A percentile compares a stretch with the other conserved stretches of the same genome.
phyloP scores from a whole-genome alignment of 2,113 vertebrate genomes.

The sheep (Ovis aries) region DNA sequence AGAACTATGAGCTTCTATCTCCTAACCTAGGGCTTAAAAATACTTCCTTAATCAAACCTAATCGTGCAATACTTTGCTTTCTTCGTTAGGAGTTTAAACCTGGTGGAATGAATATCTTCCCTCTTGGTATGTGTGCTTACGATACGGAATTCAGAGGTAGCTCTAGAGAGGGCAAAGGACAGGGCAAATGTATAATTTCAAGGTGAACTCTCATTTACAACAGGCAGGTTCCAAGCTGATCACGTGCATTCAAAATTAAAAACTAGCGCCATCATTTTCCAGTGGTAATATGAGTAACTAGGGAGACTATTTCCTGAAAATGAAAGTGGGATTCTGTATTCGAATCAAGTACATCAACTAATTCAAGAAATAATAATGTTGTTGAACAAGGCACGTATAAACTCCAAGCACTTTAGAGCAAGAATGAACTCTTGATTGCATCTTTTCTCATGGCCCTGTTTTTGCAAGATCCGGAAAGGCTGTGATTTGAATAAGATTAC shows the following conservation, averaged over 20 bases:
- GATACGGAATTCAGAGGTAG: background rate
- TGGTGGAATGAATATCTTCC: background rate
- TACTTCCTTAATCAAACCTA: background rate
- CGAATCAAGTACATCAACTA: background rate
- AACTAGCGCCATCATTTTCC: background rate
- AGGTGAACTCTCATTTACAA: background rate
- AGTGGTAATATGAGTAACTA: background rate
- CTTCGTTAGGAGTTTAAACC: background rate
- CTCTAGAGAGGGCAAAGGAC: background rate
- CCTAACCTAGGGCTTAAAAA: background rate
- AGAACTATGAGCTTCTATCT: background rate
- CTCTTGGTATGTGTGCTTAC: background rate
- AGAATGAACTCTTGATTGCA: background rate
- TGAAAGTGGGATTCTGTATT: background rate
- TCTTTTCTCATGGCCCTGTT: background rate
- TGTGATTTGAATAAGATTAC: background rate
- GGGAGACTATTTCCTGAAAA: background rate
- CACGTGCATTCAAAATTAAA: background rate
- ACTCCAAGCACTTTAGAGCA: background rate
- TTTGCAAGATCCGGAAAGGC: background rate
- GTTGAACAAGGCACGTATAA: background rate
- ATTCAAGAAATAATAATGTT: background rate
- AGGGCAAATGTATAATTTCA: background rate
- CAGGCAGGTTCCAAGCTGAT: accelerated
- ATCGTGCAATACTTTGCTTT: background rate